Evolutionary conservation across 2,797 vertebrate species (phyloP), one percentile per base, ranked within the genome.

Genomic region (Aeoliscus strigatus): DNA sequence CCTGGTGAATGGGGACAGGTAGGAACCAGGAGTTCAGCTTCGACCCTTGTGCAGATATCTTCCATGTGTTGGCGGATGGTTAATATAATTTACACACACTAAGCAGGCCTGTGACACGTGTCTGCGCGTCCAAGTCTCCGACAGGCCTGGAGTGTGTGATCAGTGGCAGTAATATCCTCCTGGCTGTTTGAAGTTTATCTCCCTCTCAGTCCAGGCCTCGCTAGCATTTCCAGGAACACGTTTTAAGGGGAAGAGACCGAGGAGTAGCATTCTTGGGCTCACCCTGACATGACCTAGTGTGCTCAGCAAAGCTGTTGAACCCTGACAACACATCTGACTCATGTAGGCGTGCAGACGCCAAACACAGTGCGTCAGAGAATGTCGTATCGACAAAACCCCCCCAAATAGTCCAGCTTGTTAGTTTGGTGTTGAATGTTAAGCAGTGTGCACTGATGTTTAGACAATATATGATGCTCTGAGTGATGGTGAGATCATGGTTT

Each of bases 1-100:
- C 90, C 91, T 16, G 94, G 96, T 52, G 94, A 98, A 80, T 99
- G 96, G 96, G 94, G 95, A 70, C 94, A 96, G 93, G 96, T 98
- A 86, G 9, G 60, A 49, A 4, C n/a, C 9, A 8, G 3, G 21
- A 8, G 1, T 7, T 3, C 30, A 11, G 14, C 8, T n/a, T 13
- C 36, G 15, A 28, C 57, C 44, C 53, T 52, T 65, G 14, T 51
- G 13, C 28, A 11, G 38, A 59, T 39, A 21, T 29, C 40, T 28
- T 15, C 51, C 60, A 53, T 47, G 67, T 75, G 79, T 63, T 60
- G 39, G 58, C 60, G 64, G 72, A 67, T 72, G 55, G 65, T 77
- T 78, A 62, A 52, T 53, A 38, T 67, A 66, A 79, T 75, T 81
- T 80, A 79, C 61, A 75, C 80, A 88, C 84, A 75, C 81, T 85